These are phyloP conservation scores for Zaprionus capensis DNA, from an alignment of 1,140 invertebrate species.

Conservation along the genomic window DNA sequence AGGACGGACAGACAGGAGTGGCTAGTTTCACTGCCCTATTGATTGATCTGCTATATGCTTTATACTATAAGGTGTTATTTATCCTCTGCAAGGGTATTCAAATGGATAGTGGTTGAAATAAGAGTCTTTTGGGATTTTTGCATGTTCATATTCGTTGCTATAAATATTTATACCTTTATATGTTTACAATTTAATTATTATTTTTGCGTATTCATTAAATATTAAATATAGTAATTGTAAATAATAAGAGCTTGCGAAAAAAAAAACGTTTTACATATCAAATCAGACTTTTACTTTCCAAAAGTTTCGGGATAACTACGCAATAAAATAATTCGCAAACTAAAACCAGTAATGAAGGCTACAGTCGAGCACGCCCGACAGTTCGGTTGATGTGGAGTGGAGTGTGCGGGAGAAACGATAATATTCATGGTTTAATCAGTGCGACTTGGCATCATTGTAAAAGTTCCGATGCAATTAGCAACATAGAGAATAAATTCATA, in stretches of 20 bases:
- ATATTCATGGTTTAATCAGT: too few relatives aligned
- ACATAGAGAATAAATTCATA: too few relatives aligned
- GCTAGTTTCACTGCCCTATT: too few relatives aligned
- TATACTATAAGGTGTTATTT: too few relatives aligned
- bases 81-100: too few relatives aligned
- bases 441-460: too few relatives aligned
- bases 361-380: too few relatives aligned
- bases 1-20: too few relatives aligned
- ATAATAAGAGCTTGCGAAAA: conserved; percentile 12
- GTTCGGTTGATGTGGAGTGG: too few relatives aligned
- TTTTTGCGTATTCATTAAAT: background rate
- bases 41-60: too few relatives aligned
- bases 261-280: background rate
- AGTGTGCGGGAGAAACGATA: too few relatives aligned
- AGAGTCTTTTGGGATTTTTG: conserved; percentile 76
- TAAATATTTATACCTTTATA: conserved; percentile 43
- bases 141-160: conserved; percentile 70
- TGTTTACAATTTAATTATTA: conserved; percentile 13
- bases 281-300: conserved; percentile 46
- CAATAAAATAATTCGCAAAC: conserved; percentile 35
- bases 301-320: conserved; percentile 32
- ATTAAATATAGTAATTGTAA: conserved; percentile 5
- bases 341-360: conserved; percentile 6
- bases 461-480: too few relatives aligned
- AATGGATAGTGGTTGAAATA: conserved; percentile 46